Percentiles rank a stretch among this genome's conserved stretches.
These are phyloP conservation scores for Monochamus alternatus DNA, from an alignment of 2,888 invertebrate genomes.

Conservation along the genomic window DNA sequence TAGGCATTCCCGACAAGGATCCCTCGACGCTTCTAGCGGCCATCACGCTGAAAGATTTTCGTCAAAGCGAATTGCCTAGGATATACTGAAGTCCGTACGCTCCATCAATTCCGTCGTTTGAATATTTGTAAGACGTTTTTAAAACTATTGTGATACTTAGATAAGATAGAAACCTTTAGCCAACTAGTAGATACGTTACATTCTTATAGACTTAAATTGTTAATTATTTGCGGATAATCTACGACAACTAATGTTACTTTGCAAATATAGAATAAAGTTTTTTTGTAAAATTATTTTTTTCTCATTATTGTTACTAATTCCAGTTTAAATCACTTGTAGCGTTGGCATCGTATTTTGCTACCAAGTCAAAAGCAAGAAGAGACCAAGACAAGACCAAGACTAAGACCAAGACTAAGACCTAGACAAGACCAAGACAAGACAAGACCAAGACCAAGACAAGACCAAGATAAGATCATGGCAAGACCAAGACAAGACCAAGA, in stretches of 20 bases:
- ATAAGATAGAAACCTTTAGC: constrained; percentile 25
- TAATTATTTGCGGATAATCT: constrained; percentile 15
- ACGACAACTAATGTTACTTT: constrained; percentile 5
- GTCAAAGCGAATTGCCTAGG: constrained; percentile 47
- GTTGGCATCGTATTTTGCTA: no score
- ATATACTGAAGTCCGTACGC: constrained; percentile 41
- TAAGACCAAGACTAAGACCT: no score
- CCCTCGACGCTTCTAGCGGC: constrained; percentile 66
- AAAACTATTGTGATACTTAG: constrained; percentile 37
- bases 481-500: no score
- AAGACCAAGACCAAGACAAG: no score
- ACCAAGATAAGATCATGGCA: no score
- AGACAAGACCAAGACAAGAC: no score
- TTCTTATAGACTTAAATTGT: constrained; percentile 27
- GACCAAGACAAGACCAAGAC: no score
- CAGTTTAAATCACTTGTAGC: no score
- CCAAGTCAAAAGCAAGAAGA: no score
- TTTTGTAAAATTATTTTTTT: background rate
- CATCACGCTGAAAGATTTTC: constrained; percentile 63
- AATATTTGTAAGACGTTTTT: constrained; percentile 37
- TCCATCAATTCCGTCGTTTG: constrained; percentile 36
- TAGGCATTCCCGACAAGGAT: constrained; percentile 71
- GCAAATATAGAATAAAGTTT: constrained; percentile 11
- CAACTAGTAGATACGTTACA: constrained; percentile 12
- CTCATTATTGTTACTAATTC: no score